Percentiles rank a stretch among this genome's conserved stretches.
phyloP scores from a whole-genome alignment of 1,140 invertebrate genomes.

The Telenomus remus region DNA sequence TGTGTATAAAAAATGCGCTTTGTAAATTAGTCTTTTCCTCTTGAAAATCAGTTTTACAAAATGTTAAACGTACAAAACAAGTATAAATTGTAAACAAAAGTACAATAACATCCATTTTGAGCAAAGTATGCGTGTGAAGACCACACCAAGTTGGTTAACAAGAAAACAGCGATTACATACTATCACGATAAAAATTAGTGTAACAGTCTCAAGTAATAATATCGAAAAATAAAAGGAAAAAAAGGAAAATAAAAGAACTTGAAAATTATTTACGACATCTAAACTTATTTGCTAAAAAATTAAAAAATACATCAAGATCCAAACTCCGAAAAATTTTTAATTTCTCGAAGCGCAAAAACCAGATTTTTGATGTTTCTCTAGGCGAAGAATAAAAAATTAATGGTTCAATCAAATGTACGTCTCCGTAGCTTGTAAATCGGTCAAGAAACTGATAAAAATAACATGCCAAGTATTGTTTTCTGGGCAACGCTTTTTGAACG shows the following conservation, averaged over 20 bases:
- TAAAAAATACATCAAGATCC: neutral
- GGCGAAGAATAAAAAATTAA: neutral
- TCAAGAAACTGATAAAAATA: slow-evolving; percentile 14
- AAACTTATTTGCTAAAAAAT: neutral
- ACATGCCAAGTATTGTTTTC: slow-evolving; percentile 1
- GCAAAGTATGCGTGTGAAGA: slow-evolving; percentile 37
- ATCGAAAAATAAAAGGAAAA: neutral
- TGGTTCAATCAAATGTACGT: slow-evolving; percentile 5
- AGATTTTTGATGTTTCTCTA: slow-evolving; percentile 42
- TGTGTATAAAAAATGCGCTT: slow-evolving; percentile 35
- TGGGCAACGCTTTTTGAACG: slow-evolving; percentile 3
- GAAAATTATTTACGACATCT: neutral
- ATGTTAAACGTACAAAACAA: slow-evolving; percentile 35
- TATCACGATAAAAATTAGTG: slow-evolving; percentile 2
- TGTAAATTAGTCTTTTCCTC: slow-evolving; percentile 44
- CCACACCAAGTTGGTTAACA: slow-evolving; percentile 7
- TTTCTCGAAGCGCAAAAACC: slow-evolving; percentile 30
- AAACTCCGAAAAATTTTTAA: neutral
- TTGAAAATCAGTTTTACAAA: slow-evolving; percentile 25
- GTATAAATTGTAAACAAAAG: slow-evolving; percentile 19
- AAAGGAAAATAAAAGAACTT: neutral
- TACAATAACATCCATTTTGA: slow-evolving; percentile 29
- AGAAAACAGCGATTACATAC: slow-evolving; percentile 8
- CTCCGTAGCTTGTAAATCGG: slow-evolving; percentile 8
- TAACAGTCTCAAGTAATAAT: neutral